Conservation (phyloP, 2,888 invertebrate genomes). For the Brachyptera putata region DNA sequence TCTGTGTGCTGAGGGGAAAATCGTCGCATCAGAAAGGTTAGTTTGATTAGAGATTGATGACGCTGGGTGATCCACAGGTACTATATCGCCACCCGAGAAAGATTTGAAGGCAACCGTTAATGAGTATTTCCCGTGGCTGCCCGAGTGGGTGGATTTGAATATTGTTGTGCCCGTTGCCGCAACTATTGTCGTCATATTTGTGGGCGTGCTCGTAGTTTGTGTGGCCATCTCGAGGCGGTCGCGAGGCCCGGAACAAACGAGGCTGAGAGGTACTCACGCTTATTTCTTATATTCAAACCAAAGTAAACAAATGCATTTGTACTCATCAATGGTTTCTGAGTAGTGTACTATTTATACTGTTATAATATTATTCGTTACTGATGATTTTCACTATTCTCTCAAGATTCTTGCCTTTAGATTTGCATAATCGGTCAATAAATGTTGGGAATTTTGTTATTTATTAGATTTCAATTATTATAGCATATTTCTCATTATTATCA, state of each 20-base stretch:
- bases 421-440: no score
- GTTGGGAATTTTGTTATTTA: no score
- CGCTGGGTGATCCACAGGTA: conserved; percentile 56
- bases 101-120: conserved; percentile 45
- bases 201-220: conserved; percentile 87
- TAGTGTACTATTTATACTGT: no score
- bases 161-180: conserved; percentile 87
- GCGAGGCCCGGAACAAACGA: conserved; percentile 60
- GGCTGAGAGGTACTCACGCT: conserved; percentile 83
- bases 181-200: conserved; percentile 83
- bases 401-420: no score
- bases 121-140: conserved; percentile 68
- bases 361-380: no score
- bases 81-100: conserved; percentile 64
- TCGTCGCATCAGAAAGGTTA: conserved; percentile 82
- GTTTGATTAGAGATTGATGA: conserved; percentile 43
- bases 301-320: no score
- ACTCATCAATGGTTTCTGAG: no score
- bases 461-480: no score
- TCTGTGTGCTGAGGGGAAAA: conserved; percentile 84
- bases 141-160: conserved; percentile 83
- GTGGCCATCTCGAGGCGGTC: conserved; percentile 77
- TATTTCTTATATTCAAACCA: no score
- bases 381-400: no score
- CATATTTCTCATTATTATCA: no score